Base-by-base conservation (phyloP, 1,140 invertebrate genomes). In the Drosophila lowei region DNA sequence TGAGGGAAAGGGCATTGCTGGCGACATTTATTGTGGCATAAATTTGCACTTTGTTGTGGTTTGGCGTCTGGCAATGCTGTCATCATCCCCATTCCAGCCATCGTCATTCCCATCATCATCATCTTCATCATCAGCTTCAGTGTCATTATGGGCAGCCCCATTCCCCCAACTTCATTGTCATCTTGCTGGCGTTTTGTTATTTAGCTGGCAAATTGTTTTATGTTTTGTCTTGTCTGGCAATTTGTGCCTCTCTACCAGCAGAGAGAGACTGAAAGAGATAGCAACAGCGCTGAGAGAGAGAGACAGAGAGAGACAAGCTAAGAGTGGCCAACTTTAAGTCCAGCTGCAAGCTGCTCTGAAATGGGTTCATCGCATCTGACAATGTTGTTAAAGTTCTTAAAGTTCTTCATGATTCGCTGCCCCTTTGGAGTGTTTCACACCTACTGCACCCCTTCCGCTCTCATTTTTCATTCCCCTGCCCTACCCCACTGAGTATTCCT, bases 31-130 rank as follows among this genome's bases (percentile, higher is more conserved):
- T 85, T 80, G 80, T 71, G 80, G 80, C 81, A 85, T 85, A 86
- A 85, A 85, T 77, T 86, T 80, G 73, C 80, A 85, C 80, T 85
- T 85, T 85, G 80, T 85, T 85, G 80, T 85, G 80, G 79, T 75
- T 67, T 65, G 64, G 58, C 50, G 77, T 75, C 71, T 67, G 56
- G 63, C 75, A 30, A 57, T 68, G 78, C 72, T 71, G 66, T 77
- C 71, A 70, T 68, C 62, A 49, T 44, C 21, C 18, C 34, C 18
- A 57, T 57, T 30, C 18, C 25, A 58, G 46, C 52, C 25, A 15
- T 18, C 15, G 5, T 21, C 50, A 18, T 38, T 3, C 13, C 41
- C 38, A 34, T n/a, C 21, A 44, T n/a, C 59, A 54, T 21, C 21
- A 23, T n/a, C 42, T 47, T 38, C 50, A 13, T 42, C 65, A 55